Evolutionary conservation across 1,140 invertebrate genomes (phyloP), one percentile per base, ranked within the genome.

Genomic region (Drosophila pruinosa): DNA sequence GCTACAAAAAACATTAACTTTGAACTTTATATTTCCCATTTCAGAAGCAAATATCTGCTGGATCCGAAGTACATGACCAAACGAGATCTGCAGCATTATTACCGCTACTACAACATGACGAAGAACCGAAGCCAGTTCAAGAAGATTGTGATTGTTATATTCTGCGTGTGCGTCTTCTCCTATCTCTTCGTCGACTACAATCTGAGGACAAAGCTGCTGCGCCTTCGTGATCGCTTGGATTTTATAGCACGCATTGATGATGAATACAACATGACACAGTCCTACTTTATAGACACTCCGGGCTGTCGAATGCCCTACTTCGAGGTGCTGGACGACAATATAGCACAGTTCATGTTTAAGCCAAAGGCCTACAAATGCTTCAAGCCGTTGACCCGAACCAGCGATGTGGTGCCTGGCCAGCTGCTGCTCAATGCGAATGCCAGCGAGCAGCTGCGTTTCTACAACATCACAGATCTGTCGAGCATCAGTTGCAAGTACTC

Each of bases 241-340:
- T 91, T 91, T 19, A 69, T 90, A 48, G 75, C 89, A 2, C 77
- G 86, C 19, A 81, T 89, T 34, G 86, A 89, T 17, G 80, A 78
- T 17, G 61, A 72, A 0, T 78, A 90, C 2, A 90, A 89, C 24
- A 47, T 73, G n/a, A 91, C 39, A 1, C 80, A 89, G 64, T 52
- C 92, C 68, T 93, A 92, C 41, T 93, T 93, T 10, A 94, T 97
- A n/a, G 93, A 95, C 72, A 96, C 95, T 1, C 91, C 93, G 5
- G 95, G 96, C 15, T 98, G 97, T 89, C 94, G 94, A 3, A 96
- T 98, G 72, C 96, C 96, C 0, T 93, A 94, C 6, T 92, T 97
- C 52, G 94, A 95, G 72, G 94, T 96, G 0, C 94, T 94, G 47
- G 95, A 97, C 89, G 89, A 41, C 22, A 92, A 91, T 10, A 92